Conservation (phyloP, 2,113 vertebrate genomes). For the Coregonus clupeaformis region DNA sequence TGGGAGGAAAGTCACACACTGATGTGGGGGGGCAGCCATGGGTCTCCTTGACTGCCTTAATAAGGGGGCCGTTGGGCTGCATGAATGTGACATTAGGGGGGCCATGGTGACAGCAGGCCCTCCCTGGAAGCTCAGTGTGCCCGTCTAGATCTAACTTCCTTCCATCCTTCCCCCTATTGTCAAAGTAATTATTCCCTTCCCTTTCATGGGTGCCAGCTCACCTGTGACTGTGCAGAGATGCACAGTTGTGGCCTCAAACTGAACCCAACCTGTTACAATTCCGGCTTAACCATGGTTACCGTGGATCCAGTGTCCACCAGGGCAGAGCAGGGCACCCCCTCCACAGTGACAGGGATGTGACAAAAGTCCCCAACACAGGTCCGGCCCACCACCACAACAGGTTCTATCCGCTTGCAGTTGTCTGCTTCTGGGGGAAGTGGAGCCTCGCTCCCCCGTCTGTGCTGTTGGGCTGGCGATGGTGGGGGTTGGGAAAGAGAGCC, state of each 20-base stretch:
- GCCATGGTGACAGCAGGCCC: not conserved
- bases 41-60: not conserved
- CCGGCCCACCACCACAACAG: too few relatives aligned
- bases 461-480: not conserved
- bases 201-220: not conserved
- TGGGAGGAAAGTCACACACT: not conserved
- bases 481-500: too few relatives aligned
- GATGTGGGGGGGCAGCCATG: not conserved
- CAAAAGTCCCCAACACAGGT: too few relatives aligned
- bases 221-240: conserved; percentile 4
- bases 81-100: not conserved
- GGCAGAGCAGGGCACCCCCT: too few relatives aligned
- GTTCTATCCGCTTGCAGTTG: too few relatives aligned
- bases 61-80: not conserved
- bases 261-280: not conserved
- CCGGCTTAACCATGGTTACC: conserved; percentile 9
- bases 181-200: too few relatives aligned
- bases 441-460: too few relatives aligned
- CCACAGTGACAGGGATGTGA: too few relatives aligned
- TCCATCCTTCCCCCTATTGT: not conserved
- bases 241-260: conserved; percentile 4
- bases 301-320: not conserved
- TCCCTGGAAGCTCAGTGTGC: too few relatives aligned
- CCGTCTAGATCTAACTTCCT: not conserved
- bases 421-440: too few relatives aligned